Evolutionary conservation across 2,888 invertebrate species (phyloP).

Genomic region (Cosmia trapezina): DNA sequence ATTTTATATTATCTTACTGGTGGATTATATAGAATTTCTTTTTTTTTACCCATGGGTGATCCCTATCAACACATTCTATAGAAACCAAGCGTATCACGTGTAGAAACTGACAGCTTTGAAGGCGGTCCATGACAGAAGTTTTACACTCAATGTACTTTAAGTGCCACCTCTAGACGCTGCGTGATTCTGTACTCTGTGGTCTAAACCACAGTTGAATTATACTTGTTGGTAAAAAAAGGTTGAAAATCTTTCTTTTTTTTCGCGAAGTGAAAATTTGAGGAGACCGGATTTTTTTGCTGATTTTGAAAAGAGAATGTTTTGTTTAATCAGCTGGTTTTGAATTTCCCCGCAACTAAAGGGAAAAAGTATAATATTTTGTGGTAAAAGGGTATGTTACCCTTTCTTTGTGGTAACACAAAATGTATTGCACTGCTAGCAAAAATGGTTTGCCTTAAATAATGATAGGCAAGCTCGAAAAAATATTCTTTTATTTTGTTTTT

Average conservation of each 20-base stretch:
- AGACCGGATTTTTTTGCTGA: slow-evolving; percentile 40
- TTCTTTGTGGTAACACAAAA: slow-evolving; percentile 9
- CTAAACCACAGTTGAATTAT: slow-evolving; percentile 57
- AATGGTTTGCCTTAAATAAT: not conserved
- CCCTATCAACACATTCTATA: not conserved
- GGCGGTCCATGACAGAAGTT: not conserved
- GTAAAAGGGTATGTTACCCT: slow-evolving; percentile 1
- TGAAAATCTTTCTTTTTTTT: slow-evolving; percentile 20
- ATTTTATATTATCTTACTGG: no score
- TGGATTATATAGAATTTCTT: no score
- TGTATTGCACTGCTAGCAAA: slow-evolving; percentile 17
- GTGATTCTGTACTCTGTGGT: slow-evolving; percentile 9
- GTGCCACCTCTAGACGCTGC: not conserved
- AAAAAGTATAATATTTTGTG: slow-evolving; percentile 20
- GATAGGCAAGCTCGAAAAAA: not conserved
- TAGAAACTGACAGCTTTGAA: not conserved
- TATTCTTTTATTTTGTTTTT: not conserved
- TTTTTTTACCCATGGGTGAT: no score
- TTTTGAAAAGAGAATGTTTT: slow-evolving; percentile 31
- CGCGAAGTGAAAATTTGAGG: slow-evolving; percentile 19
- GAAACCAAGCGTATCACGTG: not conserved
- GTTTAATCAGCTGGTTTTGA: slow-evolving; percentile 28
- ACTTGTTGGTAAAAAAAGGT: slow-evolving; percentile 28
- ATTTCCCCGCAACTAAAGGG: slow-evolving; percentile 11
- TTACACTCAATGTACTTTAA: not conserved